Evolutionary conservation across 1,140 invertebrate genomes (phyloP).

Genomic region (Adoxophyes honmai): DNA sequence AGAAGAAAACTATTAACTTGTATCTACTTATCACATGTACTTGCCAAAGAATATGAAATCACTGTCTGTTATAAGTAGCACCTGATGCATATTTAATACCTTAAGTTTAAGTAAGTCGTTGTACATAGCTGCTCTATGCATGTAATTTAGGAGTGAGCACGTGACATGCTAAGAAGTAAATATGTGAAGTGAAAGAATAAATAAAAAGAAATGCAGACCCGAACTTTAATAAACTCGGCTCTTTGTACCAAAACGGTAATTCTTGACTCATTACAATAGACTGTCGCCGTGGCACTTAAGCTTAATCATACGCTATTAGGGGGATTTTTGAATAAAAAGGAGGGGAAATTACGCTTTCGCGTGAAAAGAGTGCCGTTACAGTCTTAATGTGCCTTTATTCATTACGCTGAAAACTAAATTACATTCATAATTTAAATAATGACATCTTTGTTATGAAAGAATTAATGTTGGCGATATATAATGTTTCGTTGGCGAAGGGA

Average conservation of each 20-base stretch:
- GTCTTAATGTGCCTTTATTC: slow-evolving; percentile 22
- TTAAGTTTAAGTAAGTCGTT: too few relatives aligned
- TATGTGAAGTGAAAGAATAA: too few relatives aligned
- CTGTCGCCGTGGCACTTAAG: slow-evolving; percentile 25
- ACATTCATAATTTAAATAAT: slow-evolving; percentile 11
- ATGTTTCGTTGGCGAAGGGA: neutral
- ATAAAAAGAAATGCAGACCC: neutral
- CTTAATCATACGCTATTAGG: slow-evolving; percentile 43
- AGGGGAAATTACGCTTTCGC: slow-evolving; percentile 29
- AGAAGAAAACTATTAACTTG: too few relatives aligned
- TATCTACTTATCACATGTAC: too few relatives aligned
- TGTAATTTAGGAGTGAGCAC: too few relatives aligned
- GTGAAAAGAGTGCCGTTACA: slow-evolving; percentile 27
- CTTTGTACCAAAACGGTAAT: slow-evolving; percentile 14
- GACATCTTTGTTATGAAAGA: slow-evolving; percentile 8
- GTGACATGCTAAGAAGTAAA: too few relatives aligned
- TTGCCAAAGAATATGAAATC: too few relatives aligned
- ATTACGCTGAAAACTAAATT: slow-evolving; percentile 22
- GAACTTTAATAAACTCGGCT: slow-evolving; percentile 10
- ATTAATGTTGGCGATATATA: too few relatives aligned
- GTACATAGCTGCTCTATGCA: too few relatives aligned
- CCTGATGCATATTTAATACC: too few relatives aligned
- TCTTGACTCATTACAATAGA: slow-evolving; percentile 13
- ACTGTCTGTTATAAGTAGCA: too few relatives aligned
- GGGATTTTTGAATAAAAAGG: slow-evolving; percentile 33